phyloP scores from a whole-genome alignment of 2,888 invertebrate species.

The Zelleria hepariella region DNA sequence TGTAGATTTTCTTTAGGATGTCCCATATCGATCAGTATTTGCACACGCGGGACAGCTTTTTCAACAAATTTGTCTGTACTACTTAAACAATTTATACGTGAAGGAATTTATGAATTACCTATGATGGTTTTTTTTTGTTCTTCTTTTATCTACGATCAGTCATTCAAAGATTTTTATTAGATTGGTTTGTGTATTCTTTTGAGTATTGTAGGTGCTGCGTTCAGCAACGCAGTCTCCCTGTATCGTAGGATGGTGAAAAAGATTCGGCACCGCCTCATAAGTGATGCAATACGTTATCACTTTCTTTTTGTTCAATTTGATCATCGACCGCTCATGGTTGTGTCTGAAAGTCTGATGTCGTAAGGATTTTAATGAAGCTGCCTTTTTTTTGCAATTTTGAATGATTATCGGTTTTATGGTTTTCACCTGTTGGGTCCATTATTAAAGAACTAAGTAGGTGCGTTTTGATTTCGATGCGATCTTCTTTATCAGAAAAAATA shows the following conservation, averaged over 20 bases:
- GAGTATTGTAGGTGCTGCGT: too few relatives aligned
- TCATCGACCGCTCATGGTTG: background rate
- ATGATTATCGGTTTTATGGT: background rate
- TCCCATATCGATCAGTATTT: too few relatives aligned
- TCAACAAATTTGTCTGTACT: too few relatives aligned
- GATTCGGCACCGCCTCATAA: background rate
- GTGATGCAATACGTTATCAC: background rate
- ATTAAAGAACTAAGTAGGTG: background rate
- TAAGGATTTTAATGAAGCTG: background rate
- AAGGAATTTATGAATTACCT: background rate
- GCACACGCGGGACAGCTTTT: too few relatives aligned
- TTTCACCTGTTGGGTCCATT: background rate
- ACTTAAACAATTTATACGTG: background rate
- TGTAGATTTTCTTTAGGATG: too few relatives aligned
- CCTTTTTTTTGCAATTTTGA: background rate
- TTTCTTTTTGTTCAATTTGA: constrained; percentile 2
- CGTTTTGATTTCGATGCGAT: too few relatives aligned
- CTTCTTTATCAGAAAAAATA: too few relatives aligned
- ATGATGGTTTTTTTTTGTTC: too few relatives aligned
- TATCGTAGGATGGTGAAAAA: background rate
- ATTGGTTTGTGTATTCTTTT: too few relatives aligned
- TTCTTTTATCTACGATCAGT: too few relatives aligned
- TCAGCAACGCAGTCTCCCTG: too few relatives aligned
- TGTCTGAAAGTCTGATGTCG: background rate
- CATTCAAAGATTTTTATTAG: too few relatives aligned